These are phyloP conservation scores for Seladonia tumulorum DNA, from an alignment of 2,888 invertebrate genomes.

Conservation along the genomic window DNA sequence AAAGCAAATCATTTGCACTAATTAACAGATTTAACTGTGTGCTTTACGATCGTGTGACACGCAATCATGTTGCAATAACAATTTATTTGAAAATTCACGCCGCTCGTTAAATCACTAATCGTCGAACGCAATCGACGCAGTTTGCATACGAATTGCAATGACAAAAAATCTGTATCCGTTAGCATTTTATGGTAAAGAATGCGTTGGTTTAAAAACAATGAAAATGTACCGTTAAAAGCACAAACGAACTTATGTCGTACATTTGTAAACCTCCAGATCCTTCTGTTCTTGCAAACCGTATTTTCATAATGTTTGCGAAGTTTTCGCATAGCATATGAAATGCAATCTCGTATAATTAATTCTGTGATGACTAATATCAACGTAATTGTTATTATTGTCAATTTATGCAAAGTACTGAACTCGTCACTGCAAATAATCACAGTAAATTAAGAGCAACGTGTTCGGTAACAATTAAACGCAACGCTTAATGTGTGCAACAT, in stretches of 20 bases:
- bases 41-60: background rate
- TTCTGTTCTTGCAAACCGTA: background rate
- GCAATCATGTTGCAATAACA: background rate
- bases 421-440: background rate
- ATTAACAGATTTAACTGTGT: background rate
- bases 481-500: background rate
- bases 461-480: background rate
- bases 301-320: background rate
- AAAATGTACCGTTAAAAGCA: no score
- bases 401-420: background rate
- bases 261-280: no score
- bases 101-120: background rate
- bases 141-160: no score
- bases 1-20: background rate
- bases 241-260: no score
- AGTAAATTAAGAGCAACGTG: background rate
- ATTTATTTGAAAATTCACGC: background rate
- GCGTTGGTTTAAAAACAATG: no score
- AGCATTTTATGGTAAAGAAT: no score
- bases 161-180: no score
- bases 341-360: background rate
- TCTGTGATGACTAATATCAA: background rate
- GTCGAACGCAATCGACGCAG: background rate
- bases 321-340: background rate
- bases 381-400: background rate